These are phyloP conservation scores for Trachymyrmex cornetzi DNA, from an alignment of 1,140 invertebrate species.

Conservation along the genomic window DNA sequence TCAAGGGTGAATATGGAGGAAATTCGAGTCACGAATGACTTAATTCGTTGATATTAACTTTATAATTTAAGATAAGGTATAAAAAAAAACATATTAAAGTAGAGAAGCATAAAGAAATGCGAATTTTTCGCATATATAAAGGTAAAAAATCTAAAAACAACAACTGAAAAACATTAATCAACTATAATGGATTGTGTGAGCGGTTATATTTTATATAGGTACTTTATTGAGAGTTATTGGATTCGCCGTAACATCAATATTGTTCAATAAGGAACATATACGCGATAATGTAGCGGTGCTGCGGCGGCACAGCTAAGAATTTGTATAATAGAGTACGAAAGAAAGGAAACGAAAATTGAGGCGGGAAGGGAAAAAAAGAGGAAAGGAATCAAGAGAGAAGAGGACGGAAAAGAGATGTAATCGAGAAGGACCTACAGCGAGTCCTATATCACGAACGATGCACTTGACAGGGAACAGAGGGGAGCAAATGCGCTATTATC, in stretches of 20 bases:
- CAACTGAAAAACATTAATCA: background rate
- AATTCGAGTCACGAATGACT: background rate
- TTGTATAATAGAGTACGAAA: conserved; percentile 36
- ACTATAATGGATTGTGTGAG: background rate
- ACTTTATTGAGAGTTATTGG: background rate
- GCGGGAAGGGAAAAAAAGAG: background rate
- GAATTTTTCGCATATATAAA: background rate
- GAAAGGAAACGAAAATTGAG: conserved; percentile 33
- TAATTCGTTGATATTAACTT: conserved; percentile 8
- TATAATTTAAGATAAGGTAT: background rate
- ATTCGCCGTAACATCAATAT: background rate
- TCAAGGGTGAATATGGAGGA: background rate
- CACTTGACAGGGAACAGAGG: conserved; percentile 38
- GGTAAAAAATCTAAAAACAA: background rate
- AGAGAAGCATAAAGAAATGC: background rate
- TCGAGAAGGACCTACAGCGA: conserved; percentile 37
- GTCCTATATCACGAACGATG: conserved; percentile 22
- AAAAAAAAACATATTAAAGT: background rate
- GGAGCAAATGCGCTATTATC: conserved; percentile 56
- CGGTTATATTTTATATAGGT: background rate
- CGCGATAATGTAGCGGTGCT: conserved; percentile 29
- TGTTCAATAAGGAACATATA: conserved; percentile 9
- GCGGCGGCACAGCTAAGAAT: conserved; percentile 23
- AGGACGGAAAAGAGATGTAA: conserved; percentile 15
- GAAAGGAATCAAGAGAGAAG: conserved; percentile 10